Conservation (phyloP, 2,113 vertebrate genomes). For the Channa argus region DNA sequence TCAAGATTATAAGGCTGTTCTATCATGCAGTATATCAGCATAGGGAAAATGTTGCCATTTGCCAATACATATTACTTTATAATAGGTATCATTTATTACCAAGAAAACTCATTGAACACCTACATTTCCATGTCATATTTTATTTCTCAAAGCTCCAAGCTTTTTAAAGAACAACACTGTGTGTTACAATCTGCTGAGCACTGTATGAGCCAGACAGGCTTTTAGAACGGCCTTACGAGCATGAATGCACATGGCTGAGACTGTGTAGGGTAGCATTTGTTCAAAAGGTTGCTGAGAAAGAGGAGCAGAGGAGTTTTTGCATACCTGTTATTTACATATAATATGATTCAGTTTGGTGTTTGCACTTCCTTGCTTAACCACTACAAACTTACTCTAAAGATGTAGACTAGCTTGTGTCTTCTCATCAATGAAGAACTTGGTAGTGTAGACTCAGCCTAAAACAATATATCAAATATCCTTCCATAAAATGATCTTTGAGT, state of each 20-base stretch:
- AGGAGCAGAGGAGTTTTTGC: not conserved
- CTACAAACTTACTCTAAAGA: too few species aligned
- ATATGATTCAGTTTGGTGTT: not conserved
- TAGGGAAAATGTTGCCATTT: not conserved
- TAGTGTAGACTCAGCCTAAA: too few species aligned
- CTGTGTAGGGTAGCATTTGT: not conserved
- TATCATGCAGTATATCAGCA: not conserved
- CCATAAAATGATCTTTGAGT: too few species aligned
- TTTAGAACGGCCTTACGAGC: not conserved
- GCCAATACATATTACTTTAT: not conserved
- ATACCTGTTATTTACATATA: not conserved
- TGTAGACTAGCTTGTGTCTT: too few species aligned
- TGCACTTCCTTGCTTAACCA: not conserved
- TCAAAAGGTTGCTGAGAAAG: conserved; percentile 5
- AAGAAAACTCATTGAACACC: not conserved
- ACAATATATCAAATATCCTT: too few species aligned
- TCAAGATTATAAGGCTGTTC: not conserved
- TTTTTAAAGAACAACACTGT: too few species aligned
- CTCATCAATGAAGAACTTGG: too few species aligned
- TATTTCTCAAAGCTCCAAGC: too few species aligned
- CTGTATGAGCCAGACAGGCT: not conserved
- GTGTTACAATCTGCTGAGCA: not conserved
- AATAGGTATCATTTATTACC: not conserved
- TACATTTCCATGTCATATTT: conserved; percentile 7
- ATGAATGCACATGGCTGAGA: not conserved